Base-by-base conservation (phyloP, 2,797 vertebrate genomes). In the Propithecus deckenii region DNA sequence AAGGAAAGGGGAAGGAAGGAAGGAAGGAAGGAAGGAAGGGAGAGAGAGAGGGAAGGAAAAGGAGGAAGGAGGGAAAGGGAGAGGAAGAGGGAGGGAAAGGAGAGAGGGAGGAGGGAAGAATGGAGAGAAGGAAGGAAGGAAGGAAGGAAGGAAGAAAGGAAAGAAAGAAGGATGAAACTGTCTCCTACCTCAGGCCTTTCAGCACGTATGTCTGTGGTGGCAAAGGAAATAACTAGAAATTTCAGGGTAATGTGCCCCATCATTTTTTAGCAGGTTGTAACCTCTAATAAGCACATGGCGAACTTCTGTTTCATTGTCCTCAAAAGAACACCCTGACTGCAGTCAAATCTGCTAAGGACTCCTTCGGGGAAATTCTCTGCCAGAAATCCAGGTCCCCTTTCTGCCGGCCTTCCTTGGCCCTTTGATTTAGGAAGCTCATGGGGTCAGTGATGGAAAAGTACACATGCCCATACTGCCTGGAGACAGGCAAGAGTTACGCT, bases 191-290 rank as follows among this genome's bases (percentile, higher is more conserved):
- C 86, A 91, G 94, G 86, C 88, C 50, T 92, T 83, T 96, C 89
- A 61, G 59, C 65, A 79, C 89, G n/a, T 41, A 88, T 72, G 65
- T 71, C 78, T 94, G 95, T 92, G 91, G 87, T 92, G 69, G 91
- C 76, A 61, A 76, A 89, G 67, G 87, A 90, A 96, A 93, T 74
- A 59, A 63, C 94, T 95, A 55, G 86, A 97, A 46, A 80, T 89
- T 95, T 97, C 91, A 59, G 46, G 61, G 94, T 97, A 97, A 95
- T 87, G 48, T 87, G 80, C 75, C 91, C 96, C 95, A 85, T 92
- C 93, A 63, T 91, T 90, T 97, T 97, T 95, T 95, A 94, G 93
- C 96, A 96, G 93, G 95, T 96, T 96, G 89, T 95, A 97, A 94
- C 87, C 32, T 95, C 87, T 61, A 95, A 89, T 95, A 97, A 97